Conservation (phyloP, 2,888 invertebrate genomes). For the Thymelicus acteon region DNA sequence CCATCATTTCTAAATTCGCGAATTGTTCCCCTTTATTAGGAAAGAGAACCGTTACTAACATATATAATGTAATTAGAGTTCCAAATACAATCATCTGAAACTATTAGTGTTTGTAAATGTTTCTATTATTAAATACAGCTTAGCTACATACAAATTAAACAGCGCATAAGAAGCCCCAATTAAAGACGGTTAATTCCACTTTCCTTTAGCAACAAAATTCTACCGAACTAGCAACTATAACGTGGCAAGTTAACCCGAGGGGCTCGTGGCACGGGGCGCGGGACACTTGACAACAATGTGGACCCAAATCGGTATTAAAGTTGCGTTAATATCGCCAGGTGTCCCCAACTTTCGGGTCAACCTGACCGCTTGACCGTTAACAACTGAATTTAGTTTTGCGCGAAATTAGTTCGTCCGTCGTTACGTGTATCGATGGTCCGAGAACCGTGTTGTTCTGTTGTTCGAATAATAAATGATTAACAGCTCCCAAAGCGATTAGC, state of each 20-base stretch:
- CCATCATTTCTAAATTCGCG: too few species aligned
- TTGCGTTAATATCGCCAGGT: conserved; percentile 40
- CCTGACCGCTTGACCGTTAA: conserved; percentile 34
- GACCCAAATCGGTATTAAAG: conserved; percentile 35
- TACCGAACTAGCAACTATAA: conserved; percentile 1
- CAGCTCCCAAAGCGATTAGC: background rate
- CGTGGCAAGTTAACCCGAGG: background rate
- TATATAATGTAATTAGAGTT: too few species aligned
- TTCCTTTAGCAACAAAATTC: conserved; percentile 3
- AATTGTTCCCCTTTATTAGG: too few species aligned
- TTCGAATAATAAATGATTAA: conserved; percentile 6
- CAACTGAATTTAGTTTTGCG: conserved; percentile 28
- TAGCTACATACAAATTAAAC: too few species aligned
- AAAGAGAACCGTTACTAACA: too few species aligned
- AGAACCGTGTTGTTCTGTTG: background rate
- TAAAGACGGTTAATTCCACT: background rate
- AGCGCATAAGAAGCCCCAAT: background rate
- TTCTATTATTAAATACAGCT: too few species aligned
- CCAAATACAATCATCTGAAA: too few species aligned
- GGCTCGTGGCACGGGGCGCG: background rate
- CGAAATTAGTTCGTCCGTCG: conserved; percentile 45
- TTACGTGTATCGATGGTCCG: conserved; percentile 16
- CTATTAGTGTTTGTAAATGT: too few species aligned
- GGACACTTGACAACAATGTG: conserved; percentile 8
- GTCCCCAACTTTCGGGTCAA: conserved; percentile 34